Percentiles rank a stretch among this genome's conserved stretches.
These are phyloP conservation scores for Orchesella cincta DNA, from an alignment of 1,140 invertebrate species.

Conservation along the genomic window DNA sequence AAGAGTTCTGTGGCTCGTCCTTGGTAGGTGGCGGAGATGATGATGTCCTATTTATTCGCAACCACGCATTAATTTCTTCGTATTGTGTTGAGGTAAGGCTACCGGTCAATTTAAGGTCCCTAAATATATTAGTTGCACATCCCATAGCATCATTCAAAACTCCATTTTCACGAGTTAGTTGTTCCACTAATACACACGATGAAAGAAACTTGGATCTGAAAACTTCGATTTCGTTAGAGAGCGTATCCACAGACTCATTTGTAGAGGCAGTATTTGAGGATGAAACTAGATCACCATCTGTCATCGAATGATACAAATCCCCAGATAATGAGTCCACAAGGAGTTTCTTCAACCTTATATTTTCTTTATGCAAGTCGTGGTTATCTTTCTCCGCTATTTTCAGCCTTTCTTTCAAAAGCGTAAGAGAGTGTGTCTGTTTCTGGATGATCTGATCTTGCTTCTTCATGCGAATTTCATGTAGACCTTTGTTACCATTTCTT, in stretches of 20 bases:
- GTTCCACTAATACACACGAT: constrained; percentile 49
- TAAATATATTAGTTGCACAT: constrained; percentile 41
- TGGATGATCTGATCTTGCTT: neutral
- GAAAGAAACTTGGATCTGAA: constrained; percentile 51
- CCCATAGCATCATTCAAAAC: constrained; percentile 24
- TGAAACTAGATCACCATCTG: neutral
- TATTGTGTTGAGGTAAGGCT: constrained; percentile 36
- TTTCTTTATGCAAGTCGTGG: constrained; percentile 45
- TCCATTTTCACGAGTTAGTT: constrained; percentile 47
- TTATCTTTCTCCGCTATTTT: constrained; percentile 48
- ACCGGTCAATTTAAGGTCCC: constrained; percentile 42
- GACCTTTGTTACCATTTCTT: neutral
- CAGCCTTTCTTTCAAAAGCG: constrained; percentile 46
- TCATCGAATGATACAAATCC: neutral
- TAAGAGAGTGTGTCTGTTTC: constrained; percentile 27
- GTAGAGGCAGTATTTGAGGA: neutral
- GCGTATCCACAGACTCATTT: constrained; percentile 46
- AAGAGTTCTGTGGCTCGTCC: neutral
- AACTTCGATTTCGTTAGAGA: constrained; percentile 49
- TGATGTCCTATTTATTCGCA: neutral
- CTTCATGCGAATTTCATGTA: neutral
- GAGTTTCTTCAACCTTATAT: constrained; percentile 44
- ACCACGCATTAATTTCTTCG: constrained; percentile 43
- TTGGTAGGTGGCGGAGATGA: neutral
- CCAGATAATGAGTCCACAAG: constrained; percentile 48